Conservation (phyloP, 1,140 invertebrate genomes). For the Camponotus vicinus region DNA sequence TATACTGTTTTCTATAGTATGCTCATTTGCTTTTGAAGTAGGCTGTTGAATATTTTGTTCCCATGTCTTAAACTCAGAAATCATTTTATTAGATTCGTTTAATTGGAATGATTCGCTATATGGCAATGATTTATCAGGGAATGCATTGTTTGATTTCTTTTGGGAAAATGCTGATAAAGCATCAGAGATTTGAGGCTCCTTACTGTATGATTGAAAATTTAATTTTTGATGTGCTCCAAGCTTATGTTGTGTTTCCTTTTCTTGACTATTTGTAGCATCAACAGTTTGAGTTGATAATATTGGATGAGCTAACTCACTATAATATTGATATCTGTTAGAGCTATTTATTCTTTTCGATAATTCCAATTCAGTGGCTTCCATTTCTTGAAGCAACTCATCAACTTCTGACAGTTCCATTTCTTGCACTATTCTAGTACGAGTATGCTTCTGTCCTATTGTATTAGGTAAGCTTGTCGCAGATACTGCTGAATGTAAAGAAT, state of each 20-base stretch:
- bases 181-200: conserved; percentile 37
- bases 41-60: conserved; percentile 55
- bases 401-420: conserved; percentile 84
- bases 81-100: conserved; percentile 78
- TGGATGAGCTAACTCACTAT: conserved; percentile 34
- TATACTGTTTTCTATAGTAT: conserved; percentile 2
- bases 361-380: conserved; percentile 83
- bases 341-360: conserved; percentile 73
- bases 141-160: conserved; percentile 20
- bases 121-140: conserved; percentile 73
- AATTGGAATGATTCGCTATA: conserved; percentile 74
- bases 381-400: conserved; percentile 82
- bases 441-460: conserved; percentile 58
- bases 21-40: conserved; percentile 17
- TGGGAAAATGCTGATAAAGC: not conserved
- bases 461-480: conserved; percentile 72
- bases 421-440: conserved; percentile 62
- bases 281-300: not conserved
- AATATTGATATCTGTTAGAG: conserved; percentile 35
- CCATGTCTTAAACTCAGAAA: conserved; percentile 78
- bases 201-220: conserved; percentile 53
- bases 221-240: conserved; percentile 46
- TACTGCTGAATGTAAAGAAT: conserved; percentile 63
- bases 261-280: not conserved
- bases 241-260: not conserved